Evolutionary conservation across 2,888 invertebrate genomes (phyloP), one percentile per base, ranked within the genome.

Genomic region (Coelopa pilipes): DNA sequence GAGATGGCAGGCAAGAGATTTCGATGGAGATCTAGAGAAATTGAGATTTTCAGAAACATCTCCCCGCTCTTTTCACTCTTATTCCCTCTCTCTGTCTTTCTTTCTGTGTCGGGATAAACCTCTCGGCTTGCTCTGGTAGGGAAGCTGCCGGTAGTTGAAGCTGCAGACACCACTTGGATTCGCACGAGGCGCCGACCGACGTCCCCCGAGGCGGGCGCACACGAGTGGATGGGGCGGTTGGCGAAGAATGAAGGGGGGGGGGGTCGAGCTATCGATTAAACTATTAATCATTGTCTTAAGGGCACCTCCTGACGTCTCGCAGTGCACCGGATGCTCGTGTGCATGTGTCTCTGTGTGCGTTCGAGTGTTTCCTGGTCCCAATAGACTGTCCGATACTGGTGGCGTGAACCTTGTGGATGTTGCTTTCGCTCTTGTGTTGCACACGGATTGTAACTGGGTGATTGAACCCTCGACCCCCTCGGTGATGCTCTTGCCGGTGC

Each of bases 231-330:
- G 46, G 24, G 65, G 65, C 34, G 45, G 53, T 55, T 9, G 53
- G 67, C 34, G 53, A 67, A n/a, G n/a, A n/a, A 34, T 34, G 34
- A 7, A 34, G 34, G 34, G 34, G 34, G 34, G 15, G 21, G 49
- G 59, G 17, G 69, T 13, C 62, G 71, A 71, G 73, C 78, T 79
- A 81, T 81, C 81, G 81, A 81, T 81, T 81, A 73, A 78, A 78
- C 76, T 78, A 81, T 81, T 78, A 80, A 81, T 82, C 81, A 82
- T 78, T 80, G 79, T 78, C 79, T 79, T 79, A 79, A 79, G 77
- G 78, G 79, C 78, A 76, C 78, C 75, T 76, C 79, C 79, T 78
- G 79, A 77, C 78, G 79, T 75, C 78, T 79, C 79, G 76, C 79
- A 79, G 78, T 77, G 79, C 77, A 76, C 77, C 19, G 47, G 11